Percentiles rank a stretch among this genome's conserved stretches.
Evolutionary conservation across 2,888 invertebrate genomes (phyloP).

Genomic region (Cepaea hortensis): DNA sequence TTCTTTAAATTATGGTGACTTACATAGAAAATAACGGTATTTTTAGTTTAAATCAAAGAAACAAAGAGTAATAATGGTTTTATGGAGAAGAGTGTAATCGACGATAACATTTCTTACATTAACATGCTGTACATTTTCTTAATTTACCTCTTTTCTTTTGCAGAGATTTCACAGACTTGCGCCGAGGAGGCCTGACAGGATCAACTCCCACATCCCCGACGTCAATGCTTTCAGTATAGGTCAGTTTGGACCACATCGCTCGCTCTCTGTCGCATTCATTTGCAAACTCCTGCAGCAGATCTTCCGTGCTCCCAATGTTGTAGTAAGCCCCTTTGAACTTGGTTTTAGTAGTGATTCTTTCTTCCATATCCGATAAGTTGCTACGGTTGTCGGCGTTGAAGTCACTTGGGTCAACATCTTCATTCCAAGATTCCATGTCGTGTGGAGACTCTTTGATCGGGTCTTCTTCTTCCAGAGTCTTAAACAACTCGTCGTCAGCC

Average conservation of each 20-base stretch:
- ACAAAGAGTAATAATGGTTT: no score
- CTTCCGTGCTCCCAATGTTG: slow-evolving; percentile 47
- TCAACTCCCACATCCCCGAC: not conserved
- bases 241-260: slow-evolving; percentile 13
- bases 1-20: no score
- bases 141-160: not conserved
- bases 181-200: not conserved
- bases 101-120: not conserved
- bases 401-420: slow-evolving; percentile 26
- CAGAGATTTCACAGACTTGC: not conserved
- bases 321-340: slow-evolving; percentile 45
- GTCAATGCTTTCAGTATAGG: slow-evolving; percentile 3
- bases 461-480: not conserved
- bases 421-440: not conserved
- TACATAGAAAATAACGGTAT: no score
- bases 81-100: no score
- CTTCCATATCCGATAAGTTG: slow-evolving; percentile 35
- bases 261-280: slow-evolving; percentile 19
- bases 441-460: not conserved
- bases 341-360: slow-evolving; percentile 33
- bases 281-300: slow-evolving; percentile 39
- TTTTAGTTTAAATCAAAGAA: no score
- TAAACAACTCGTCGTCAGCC: slow-evolving; percentile 21
- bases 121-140: not conserved
- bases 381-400: slow-evolving; percentile 30